phyloP scores from a whole-genome alignment of 2,888 invertebrate genomes.

The Caenorhabditis becei region DNA sequence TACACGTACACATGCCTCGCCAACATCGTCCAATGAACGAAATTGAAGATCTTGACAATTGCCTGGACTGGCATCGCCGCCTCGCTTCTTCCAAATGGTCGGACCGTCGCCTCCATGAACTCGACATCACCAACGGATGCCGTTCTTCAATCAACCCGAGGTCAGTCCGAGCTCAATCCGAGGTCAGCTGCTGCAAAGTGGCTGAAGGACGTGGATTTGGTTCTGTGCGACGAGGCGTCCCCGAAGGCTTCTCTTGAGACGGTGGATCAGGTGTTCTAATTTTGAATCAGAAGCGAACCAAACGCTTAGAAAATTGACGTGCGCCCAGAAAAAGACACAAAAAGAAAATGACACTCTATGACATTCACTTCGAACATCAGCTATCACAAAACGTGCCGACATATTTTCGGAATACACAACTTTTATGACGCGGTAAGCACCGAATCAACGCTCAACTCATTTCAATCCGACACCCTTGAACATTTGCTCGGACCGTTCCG shows the following conservation, averaged over 20 bases:
- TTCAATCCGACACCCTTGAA: too few species aligned
- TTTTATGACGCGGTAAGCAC: too few species aligned
- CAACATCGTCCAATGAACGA: slow-evolving; percentile 78
- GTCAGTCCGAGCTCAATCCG: too few species aligned
- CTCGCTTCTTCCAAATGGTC: slow-evolving; percentile 50
- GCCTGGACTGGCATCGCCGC: slow-evolving; percentile 63
- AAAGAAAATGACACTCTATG: too few species aligned
- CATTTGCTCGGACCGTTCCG: too few species aligned
- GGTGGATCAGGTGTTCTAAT: slow-evolving; percentile 25
- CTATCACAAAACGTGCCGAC: too few species aligned
- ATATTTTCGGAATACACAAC: too few species aligned
- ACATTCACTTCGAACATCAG: too few species aligned
- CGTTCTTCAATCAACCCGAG: not conserved
- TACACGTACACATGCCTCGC: slow-evolving; percentile 82
- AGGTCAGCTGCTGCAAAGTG: not conserved
- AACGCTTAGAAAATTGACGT: too few species aligned
- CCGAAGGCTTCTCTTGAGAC: slow-evolving; percentile 29
- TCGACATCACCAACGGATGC: slow-evolving; percentile 29
- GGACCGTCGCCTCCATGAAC: slow-evolving; percentile 37
- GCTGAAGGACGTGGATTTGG: not conserved
- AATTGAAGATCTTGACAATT: slow-evolving; percentile 16
- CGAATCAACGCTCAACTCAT: too few species aligned
- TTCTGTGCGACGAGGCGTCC: slow-evolving; percentile 40
- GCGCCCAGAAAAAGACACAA: too few species aligned
- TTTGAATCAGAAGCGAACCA: too few species aligned